Percentiles rank a stretch among this genome's conserved stretches.
Conservation (phyloP, 2,888 invertebrate species). For the Cephus rjabovi region DNA sequence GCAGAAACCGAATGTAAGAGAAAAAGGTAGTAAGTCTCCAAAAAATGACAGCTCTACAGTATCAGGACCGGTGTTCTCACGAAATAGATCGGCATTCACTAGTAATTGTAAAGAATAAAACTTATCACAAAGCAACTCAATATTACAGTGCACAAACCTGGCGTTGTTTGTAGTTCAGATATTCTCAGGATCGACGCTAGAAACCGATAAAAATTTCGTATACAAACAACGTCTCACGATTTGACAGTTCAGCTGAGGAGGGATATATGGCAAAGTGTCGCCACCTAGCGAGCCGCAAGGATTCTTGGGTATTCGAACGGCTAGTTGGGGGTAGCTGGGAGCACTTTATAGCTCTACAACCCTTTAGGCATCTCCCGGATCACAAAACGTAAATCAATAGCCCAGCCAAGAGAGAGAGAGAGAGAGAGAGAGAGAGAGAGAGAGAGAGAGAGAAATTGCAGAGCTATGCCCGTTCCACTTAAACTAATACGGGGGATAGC, state of each 20-base stretch:
- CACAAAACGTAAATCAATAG: slow-evolving; percentile 21
- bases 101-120: neutral
- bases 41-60: slow-evolving; percentile 27
- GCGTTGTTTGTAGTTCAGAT: slow-evolving; percentile 16
- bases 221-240: slow-evolving; percentile 56
- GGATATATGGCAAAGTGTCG: slow-evolving; percentile 26
- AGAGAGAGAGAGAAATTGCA: slow-evolving; percentile 10
- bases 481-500: neutral
- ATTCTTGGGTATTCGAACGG: neutral
- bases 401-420: neutral
- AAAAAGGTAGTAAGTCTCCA: slow-evolving; percentile 13
- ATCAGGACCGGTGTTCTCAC: neutral
- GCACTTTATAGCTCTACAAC: slow-evolving; percentile 13
- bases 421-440: neutral
- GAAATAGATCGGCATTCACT: slow-evolving; percentile 11
- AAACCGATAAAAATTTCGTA: slow-evolving; percentile 50
- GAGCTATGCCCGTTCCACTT: slow-evolving; percentile 10
- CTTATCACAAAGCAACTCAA: neutral
- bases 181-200: slow-evolving; percentile 26
- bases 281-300: slow-evolving; percentile 25
- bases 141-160: slow-evolving; percentile 34
- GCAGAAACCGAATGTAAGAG: neutral
- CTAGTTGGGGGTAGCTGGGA: slow-evolving; percentile 11
- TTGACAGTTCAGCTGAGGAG: slow-evolving; percentile 50
- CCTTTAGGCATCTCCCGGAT: slow-evolving; percentile 14